Evolutionary conservation across 1,140 invertebrate genomes (phyloP).

Genomic region (Drepana arcuata): DNA sequence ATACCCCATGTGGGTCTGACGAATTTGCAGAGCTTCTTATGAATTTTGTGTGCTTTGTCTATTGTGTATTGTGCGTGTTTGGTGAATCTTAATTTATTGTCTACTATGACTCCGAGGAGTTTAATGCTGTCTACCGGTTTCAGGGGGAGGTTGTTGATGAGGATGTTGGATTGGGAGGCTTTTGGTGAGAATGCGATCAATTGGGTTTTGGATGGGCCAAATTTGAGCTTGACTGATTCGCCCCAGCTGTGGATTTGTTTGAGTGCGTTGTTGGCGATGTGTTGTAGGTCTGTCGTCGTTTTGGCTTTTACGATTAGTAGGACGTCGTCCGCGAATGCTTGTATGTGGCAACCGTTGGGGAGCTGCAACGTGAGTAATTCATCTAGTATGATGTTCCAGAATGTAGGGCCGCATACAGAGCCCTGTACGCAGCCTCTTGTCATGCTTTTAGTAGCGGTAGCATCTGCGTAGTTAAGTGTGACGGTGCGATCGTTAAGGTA

Average conservation of each 20-base stretch:
- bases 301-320: constrained; percentile 5
- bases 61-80: not conserved
- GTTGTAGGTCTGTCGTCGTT: not conserved
- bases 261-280: constrained; percentile 4
- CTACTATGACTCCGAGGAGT: too few species aligned
- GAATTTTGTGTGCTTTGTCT: too few species aligned
- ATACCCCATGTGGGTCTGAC: too few species aligned
- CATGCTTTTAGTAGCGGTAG: constrained; percentile 3
- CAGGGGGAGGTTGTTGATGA: constrained; percentile 4
- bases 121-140: too few species aligned
- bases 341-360: constrained; percentile 10
- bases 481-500: constrained; percentile 8
- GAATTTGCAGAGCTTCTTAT: too few species aligned
- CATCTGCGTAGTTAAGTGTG: constrained; percentile 8
- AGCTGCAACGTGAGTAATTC: too few species aligned
- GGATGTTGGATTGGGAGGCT: not conserved
- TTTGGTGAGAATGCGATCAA: constrained; percentile 13
- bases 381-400: constrained; percentile 14
- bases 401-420: constrained; percentile 9
- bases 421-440: constrained; percentile 19
- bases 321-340: constrained; percentile 22
- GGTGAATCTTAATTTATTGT: not conserved
- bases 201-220: constrained; percentile 14
- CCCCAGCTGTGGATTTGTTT: constrained; percentile 9
- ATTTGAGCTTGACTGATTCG: constrained; percentile 9